Conservation (phyloP, 2,797 vertebrate species). For the Hoplostethus atlanticus region DNA sequence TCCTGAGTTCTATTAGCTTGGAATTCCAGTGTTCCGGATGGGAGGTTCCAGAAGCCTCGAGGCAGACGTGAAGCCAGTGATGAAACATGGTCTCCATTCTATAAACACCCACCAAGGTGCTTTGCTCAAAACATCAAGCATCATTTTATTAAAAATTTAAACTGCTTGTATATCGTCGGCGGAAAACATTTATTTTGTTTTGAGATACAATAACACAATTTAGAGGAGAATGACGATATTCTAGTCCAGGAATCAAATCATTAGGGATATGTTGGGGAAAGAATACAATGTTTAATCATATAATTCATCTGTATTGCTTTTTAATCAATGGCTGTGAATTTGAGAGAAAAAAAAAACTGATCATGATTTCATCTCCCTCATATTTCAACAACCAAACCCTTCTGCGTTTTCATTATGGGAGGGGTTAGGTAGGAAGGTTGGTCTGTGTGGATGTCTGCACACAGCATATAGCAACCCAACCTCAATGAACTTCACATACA, state of each 20-base stretch:
- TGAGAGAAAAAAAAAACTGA: constrained; percentile 15
- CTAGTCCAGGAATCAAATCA: constrained; percentile 17
- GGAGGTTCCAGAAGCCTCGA: constrained; percentile 70
- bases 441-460: not conserved
- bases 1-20: constrained; percentile 82
- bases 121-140: constrained; percentile 44
- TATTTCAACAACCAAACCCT: constrained; percentile 26
- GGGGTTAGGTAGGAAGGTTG: not conserved
- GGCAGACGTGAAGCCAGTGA: constrained; percentile 61
- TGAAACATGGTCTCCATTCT: constrained; percentile 33
- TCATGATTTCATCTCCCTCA: constrained; percentile 10
- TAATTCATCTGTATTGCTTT: constrained; percentile 4
- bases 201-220: constrained; percentile 7
- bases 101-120: constrained; percentile 58
- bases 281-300: not conserved
- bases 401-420: not conserved
- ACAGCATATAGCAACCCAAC: constrained; percentile 5
- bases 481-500: constrained; percentile 8
- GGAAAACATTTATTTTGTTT: constrained; percentile 41
- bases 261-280: not conserved
- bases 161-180: constrained; percentile 25
- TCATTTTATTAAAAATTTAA: constrained; percentile 48
- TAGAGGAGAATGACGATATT: constrained; percentile 3
- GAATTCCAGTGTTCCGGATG: constrained; percentile 78
- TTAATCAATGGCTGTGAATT: constrained; percentile 23